Conservation (phyloP, 2,797 vertebrate species). For the Myiotriccus ornatus region DNA sequence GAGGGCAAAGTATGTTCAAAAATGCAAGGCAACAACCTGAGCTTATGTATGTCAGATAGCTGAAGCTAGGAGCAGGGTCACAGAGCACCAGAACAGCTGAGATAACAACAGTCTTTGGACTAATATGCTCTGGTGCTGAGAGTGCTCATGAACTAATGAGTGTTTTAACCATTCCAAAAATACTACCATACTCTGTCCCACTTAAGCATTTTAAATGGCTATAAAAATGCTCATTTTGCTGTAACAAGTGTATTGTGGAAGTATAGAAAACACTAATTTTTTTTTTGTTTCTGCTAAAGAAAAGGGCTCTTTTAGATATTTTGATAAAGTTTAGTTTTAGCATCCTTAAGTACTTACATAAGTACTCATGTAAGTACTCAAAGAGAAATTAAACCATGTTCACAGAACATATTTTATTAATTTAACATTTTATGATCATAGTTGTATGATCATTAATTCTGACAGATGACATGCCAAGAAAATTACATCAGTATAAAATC, state of each 20-base stretch:
- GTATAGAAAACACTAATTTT: neutral
- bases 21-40: neutral
- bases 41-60: neutral
- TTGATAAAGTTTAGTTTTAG: neutral
- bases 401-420: neutral
- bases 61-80: neutral
- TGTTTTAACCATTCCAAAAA: constrained; percentile 4
- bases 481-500: neutral
- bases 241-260: neutral
- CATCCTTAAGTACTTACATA: neutral
- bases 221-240: neutral
- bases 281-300: neutral
- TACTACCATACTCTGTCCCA: neutral
- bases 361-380: neutral
- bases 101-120: neutral
- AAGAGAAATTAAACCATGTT: neutral
- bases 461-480: neutral
- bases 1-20: neutral
- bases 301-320: neutral
- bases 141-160: neutral
- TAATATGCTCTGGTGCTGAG: neutral
- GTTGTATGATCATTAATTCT: neutral
- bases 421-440: neutral
- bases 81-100: neutral
- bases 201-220: neutral